Conservation (phyloP, 2,113 vertebrate species). For the Ceratotherium simum region DNA sequence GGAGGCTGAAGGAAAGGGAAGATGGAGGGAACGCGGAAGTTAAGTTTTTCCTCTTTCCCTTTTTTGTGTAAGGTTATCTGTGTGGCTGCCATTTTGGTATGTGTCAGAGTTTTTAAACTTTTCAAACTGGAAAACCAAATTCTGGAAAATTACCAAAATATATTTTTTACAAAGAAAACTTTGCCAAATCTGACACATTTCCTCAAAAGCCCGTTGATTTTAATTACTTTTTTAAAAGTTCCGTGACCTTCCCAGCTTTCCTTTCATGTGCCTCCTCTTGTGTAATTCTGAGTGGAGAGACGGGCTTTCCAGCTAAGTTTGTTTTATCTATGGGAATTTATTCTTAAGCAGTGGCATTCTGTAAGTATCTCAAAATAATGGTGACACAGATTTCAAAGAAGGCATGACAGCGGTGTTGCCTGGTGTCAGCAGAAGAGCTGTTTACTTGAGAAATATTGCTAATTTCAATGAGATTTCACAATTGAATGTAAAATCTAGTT, state of each 20-base stretch:
- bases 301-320: neutral
- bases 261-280: neutral
- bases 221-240: constrained; percentile 10
- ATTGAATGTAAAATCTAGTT: neutral
- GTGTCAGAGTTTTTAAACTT: neutral
- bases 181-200: constrained; percentile 52
- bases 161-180: constrained; percentile 34
- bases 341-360: neutral
- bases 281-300: neutral
- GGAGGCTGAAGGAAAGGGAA: neutral
- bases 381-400: neutral
- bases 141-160: constrained; percentile 67
- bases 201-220: constrained; percentile 40
- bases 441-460: neutral
- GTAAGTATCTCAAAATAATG: neutral
- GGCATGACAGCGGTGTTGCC: neutral
- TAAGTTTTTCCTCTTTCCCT: neutral
- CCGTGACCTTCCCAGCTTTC: neutral
- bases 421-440: neutral
- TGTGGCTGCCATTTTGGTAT: neutral
- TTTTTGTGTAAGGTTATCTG: neutral
- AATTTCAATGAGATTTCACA: neutral
- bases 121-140: constrained; percentile 48
- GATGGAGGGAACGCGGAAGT: neutral
- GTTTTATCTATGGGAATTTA: neutral